Evolutionary conservation across 2,113 vertebrate species (phyloP).

Genomic region (Origma solitaria): DNA sequence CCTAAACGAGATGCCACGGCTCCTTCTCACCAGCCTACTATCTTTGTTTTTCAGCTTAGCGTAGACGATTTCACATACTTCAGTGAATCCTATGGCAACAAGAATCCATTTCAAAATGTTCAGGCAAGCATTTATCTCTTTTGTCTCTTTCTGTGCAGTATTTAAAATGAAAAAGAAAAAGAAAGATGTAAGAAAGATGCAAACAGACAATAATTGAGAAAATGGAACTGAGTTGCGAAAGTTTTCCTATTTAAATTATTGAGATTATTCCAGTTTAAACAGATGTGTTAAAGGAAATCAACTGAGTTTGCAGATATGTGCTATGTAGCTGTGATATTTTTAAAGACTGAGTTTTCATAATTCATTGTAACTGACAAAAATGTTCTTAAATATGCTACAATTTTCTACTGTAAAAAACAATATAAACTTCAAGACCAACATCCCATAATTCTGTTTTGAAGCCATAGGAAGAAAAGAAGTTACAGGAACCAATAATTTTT

Average conservation of each 20-base stretch:
- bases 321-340: not conserved
- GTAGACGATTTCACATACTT: constrained; percentile 60
- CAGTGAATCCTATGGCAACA: constrained; percentile 34
- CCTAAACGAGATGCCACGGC: not conserved
- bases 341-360: not conserved
- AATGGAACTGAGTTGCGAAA: not conserved
- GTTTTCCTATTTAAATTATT: not conserved
- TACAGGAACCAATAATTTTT: not conserved
- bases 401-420: not conserved
- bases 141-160: not conserved
- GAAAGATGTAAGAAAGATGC: not conserved
- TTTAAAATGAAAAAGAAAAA: not conserved
- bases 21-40: not conserved
- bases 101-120: constrained; percentile 59
- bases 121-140: constrained; percentile 59
- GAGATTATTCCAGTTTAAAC: not conserved
- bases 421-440: not conserved
- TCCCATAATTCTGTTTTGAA: not conserved
- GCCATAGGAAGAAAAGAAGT: not conserved
- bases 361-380: not conserved
- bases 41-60: constrained; percentile 62
- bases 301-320: not conserved
- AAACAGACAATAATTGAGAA: not conserved
- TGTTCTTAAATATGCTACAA: not conserved
- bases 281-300: not conserved